Conservation (phyloP, 2,113 vertebrate genomes). For the Hypanus sabinus region DNA sequence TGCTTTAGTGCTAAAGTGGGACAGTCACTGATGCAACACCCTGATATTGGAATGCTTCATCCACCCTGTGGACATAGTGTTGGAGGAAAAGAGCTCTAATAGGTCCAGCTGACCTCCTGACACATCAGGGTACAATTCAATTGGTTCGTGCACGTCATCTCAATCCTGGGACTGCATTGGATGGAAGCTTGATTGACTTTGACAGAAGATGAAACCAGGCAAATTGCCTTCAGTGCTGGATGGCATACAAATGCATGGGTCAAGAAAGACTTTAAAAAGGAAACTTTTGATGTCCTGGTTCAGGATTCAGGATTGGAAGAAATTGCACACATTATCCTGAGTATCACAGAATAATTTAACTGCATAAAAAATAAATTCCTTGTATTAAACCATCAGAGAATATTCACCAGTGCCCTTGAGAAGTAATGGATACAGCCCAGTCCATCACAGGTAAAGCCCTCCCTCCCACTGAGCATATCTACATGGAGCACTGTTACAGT, state of each 20-base stretch:
- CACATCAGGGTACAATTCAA: not conserved
- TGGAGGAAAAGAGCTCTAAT: not conserved
- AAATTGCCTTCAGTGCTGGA: not conserved
- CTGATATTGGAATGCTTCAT: not conserved
- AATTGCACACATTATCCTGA: not conserved
- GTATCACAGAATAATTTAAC: not conserved
- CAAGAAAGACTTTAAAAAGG: not conserved
- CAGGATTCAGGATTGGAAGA: not conserved
- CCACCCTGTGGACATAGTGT: not conserved
- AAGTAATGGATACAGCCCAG: too few species aligned
- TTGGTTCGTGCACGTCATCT: not conserved
- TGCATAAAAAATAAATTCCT: not conserved
- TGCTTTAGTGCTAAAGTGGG: too few species aligned
- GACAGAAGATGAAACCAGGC: not conserved
- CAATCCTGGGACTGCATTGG: not conserved
- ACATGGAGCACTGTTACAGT: too few species aligned
- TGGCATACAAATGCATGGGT: not conserved
- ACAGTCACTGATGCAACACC: not conserved
- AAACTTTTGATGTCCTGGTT: not conserved
- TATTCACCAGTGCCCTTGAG: not conserved
- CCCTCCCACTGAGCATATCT: too few species aligned
- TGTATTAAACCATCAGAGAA: not conserved
- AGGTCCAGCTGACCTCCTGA: not conserved
- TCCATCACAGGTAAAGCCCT: too few species aligned
- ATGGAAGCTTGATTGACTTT: not conserved